Conservation (phyloP, 2,113 vertebrate genomes). For the Gymnogyps californianus region DNA sequence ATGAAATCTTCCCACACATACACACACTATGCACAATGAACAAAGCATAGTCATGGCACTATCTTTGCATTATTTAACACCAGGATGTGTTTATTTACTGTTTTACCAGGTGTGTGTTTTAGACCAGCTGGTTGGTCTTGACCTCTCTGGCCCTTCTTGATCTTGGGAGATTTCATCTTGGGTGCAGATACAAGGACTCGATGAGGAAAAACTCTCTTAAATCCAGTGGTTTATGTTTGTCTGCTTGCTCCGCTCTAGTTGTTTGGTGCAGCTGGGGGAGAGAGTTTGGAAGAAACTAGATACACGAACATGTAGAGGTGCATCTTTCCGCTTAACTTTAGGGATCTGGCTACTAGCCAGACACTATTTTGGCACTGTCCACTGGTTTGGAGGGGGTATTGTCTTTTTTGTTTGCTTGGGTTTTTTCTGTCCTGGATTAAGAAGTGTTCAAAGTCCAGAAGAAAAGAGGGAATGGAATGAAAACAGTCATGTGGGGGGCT, state of each 20-base stretch:
- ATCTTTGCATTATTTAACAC: neutral
- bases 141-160: neutral
- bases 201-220: neutral
- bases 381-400: accelerated
- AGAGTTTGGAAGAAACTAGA: neutral
- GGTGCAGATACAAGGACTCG: neutral
- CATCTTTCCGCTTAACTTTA: neutral
- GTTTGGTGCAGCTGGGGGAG: neutral
- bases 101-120: neutral
- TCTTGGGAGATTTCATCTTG: neutral
- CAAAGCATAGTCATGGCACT: neutral
- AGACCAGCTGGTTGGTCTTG: neutral
- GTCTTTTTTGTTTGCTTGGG: neutral
- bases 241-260: neutral
- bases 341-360: neutral
- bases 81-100: neutral
- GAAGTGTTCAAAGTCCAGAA: neutral
- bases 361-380: neutral
- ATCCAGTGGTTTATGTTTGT: neutral
- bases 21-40: neutral
- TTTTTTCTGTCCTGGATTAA: neutral
- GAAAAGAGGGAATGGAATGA: slow-evolving; percentile 21
- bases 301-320: neutral
- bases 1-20: neutral
- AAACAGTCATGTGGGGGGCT: slow-evolving; percentile 6